Evolutionary conservation across 2,888 invertebrate species (phyloP).

Genomic region (Nephrotoma flavescens): DNA sequence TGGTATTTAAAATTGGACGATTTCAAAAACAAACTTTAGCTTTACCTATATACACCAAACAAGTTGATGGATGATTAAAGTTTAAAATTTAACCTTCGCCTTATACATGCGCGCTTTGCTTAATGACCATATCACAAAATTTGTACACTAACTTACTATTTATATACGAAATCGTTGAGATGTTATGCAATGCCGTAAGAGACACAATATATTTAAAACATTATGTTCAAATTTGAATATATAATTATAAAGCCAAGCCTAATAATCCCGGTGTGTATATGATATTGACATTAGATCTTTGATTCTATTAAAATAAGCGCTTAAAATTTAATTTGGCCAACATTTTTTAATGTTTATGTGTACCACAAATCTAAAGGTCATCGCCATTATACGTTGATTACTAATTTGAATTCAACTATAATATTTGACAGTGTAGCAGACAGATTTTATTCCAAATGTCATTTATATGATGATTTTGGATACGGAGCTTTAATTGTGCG

Average conservation of each 20-base stretch:
- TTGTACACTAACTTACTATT: not conserved
- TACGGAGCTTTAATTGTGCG: not conserved
- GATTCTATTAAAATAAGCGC: not conserved
- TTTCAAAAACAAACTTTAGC: not conserved
- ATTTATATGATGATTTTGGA: not conserved
- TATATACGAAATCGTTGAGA: not conserved
- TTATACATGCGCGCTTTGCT: not conserved
- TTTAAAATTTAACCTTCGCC: not conserved
- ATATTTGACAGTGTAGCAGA: not conserved
- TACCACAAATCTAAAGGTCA: not conserved
- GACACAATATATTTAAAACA: not conserved
- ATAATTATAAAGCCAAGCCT: not conserved
- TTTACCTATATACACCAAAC: not conserved
- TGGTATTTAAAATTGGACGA: not conserved
- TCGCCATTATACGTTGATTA: not conserved
- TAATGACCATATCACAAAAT: not conserved
- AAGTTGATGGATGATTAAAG: not conserved
- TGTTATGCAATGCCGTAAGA: not conserved
- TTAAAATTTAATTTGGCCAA: not conserved
- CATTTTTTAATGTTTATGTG: not conserved
- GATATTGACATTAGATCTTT: not conserved
- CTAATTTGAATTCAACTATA: not conserved
- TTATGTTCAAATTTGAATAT: not conserved
- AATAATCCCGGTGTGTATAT: not conserved
- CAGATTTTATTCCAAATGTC: not conserved